Evolutionary conservation across 1,140 invertebrate genomes (phyloP).

Genomic region (Teleogryllus occipitalis): DNA sequence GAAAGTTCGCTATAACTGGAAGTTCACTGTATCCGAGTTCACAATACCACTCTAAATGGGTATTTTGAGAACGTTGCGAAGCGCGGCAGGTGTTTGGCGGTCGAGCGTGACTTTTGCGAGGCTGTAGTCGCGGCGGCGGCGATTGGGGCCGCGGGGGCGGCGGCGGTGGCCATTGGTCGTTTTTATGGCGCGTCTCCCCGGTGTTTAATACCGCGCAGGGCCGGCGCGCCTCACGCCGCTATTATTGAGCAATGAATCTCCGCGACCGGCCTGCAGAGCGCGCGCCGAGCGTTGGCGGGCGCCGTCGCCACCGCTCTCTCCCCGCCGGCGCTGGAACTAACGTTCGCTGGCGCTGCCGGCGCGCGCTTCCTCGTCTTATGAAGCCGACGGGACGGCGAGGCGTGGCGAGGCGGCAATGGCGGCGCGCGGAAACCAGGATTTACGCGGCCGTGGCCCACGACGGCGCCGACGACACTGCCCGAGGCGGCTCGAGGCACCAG

Average conservation of each 20-base stretch:
- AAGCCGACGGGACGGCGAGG: background rate
- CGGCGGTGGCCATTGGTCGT: background rate
- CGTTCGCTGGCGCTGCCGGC: background rate
- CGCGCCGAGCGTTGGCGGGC: background rate
- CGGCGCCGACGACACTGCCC: too few relatives aligned
- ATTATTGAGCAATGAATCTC: conserved; percentile 5
- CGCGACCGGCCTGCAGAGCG: background rate
- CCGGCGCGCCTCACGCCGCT: background rate
- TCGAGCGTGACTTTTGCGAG: too few relatives aligned
- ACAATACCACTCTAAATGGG: too few relatives aligned
- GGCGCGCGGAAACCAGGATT: background rate
- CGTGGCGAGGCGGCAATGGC: too few relatives aligned
- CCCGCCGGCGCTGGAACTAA: background rate
- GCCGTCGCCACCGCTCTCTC: too few relatives aligned
- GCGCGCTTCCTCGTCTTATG: background rate
- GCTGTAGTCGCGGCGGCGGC: too few relatives aligned
- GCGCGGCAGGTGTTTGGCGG: too few relatives aligned
- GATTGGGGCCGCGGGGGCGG: too few relatives aligned
- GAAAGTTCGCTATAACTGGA: too few relatives aligned
- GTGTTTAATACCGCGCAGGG: background rate
- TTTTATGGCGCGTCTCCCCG: background rate
- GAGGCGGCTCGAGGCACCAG: too few relatives aligned
- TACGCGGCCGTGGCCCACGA: background rate
- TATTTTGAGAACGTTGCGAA: too few relatives aligned
- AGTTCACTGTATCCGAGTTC: too few relatives aligned